Conservation (phyloP, 1,140 invertebrate species). For the Radopholus similis region DNA sequence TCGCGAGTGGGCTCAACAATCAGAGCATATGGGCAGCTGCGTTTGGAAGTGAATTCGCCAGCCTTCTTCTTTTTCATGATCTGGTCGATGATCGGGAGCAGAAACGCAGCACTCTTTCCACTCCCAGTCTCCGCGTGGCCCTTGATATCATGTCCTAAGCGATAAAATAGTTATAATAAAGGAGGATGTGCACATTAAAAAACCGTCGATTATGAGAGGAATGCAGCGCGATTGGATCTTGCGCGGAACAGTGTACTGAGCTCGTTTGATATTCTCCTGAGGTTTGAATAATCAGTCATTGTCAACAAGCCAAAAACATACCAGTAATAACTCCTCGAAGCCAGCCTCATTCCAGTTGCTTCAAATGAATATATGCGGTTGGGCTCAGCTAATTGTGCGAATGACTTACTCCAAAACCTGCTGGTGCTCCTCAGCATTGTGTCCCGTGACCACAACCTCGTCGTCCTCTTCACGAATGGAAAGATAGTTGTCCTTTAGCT, state of each 20-base stretch:
- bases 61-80: conserved; percentile 71
- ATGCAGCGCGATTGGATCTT: conserved; percentile 31
- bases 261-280: conserved; percentile 18
- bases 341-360: conserved; percentile 21
- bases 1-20: conserved; percentile 90
- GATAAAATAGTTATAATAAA: neutral
- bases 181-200: neutral
- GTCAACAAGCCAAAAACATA: too few species aligned
- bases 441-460: conserved; percentile 15
- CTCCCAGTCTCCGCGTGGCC: conserved; percentile 61
- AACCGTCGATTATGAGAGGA: conserved; percentile 33
- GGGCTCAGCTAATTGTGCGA: neutral
- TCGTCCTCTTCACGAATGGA: conserved; percentile 26
- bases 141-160: conserved; percentile 45
- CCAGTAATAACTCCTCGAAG: too few species aligned
- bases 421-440: neutral
- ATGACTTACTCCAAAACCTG: conserved; percentile 2
- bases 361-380: neutral
- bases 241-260: conserved; percentile 17
- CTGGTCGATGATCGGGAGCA: conserved; percentile 90
- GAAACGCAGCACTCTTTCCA: conserved; percentile 92
- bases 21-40: conserved; percentile 86
- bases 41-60: conserved; percentile 67
- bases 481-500: conserved; percentile 4
- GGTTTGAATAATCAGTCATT: too few species aligned